Conservation (phyloP, 2,113 vertebrate species). For the Rhineura floridana region DNA sequence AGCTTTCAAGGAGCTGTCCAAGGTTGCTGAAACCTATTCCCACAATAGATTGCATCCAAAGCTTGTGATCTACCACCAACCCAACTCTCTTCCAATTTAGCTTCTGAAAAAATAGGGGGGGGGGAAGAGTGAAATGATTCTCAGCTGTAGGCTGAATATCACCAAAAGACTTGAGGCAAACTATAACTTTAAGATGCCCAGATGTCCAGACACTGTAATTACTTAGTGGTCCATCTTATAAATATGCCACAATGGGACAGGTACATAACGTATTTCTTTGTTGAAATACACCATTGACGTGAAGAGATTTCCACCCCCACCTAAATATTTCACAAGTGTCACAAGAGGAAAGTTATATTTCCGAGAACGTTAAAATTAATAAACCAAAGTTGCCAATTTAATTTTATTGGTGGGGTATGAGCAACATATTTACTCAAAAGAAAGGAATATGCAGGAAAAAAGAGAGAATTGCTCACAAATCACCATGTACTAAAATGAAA, state of each 20-base stretch:
- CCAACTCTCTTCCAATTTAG: background rate
- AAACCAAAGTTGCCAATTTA: background rate
- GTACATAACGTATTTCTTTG: slow-evolving; percentile 51
- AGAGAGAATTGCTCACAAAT: background rate
- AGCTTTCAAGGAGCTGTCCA: no score
- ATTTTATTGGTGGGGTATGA: background rate
- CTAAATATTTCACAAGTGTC: slow-evolving; percentile 67
- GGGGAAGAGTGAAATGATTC: background rate
- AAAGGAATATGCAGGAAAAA: background rate
- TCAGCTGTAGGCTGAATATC: background rate
- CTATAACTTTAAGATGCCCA: fast-evolving
- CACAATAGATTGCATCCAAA: no score
- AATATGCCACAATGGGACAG: slow-evolving; percentile 36
- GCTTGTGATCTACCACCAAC: background rate
- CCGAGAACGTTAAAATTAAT: slow-evolving; percentile 39
- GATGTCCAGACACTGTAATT: slow-evolving; percentile 10
- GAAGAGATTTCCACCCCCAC: slow-evolving; percentile 1
- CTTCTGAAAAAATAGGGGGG: no score
- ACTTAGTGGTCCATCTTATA: slow-evolving; percentile 46
- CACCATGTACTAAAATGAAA: background rate
- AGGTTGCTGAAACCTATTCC: no score
- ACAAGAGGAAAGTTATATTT: slow-evolving; percentile 44
- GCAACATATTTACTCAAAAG: background rate
- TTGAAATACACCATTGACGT: slow-evolving; percentile 29
- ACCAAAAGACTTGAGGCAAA: background rate